phyloP scores from a whole-genome alignment of 2,113 vertebrate genomes.

The Amazona vittata region DNA sequence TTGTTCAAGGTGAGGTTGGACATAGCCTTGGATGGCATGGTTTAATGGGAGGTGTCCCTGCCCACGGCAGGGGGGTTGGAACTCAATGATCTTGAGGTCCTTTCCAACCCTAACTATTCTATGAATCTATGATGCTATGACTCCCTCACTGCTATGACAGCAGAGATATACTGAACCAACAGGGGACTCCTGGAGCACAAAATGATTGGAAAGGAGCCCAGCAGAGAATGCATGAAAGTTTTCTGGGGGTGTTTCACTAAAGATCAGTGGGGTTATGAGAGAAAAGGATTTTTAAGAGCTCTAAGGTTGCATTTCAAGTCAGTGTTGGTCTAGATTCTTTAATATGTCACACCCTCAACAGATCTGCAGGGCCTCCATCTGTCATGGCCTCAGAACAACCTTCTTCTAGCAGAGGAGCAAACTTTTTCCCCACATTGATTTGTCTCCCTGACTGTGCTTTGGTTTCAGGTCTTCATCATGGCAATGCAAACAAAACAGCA shows the following conservation, averaged over 20 bases:
- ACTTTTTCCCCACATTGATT: fast-evolving
- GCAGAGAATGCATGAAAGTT: not conserved
- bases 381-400: not conserved
- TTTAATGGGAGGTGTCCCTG: too few relatives aligned
- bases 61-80: too few relatives aligned
- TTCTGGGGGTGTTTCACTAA: not conserved
- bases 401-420: not conserved
- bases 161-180: not conserved
- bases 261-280: not conserved
- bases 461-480: not conserved
- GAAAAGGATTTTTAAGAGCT: not conserved
- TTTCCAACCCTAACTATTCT: too few relatives aligned
- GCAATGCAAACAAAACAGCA: not conserved
- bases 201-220: not conserved
- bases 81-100: too few relatives aligned
- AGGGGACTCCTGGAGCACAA: fast-evolving
- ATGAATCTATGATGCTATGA: too few relatives aligned
- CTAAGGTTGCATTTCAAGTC: not conserved
- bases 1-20: too few relatives aligned
- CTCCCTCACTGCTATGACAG: not conserved
- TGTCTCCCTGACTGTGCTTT: not conserved
- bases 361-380: not conserved
- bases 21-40: too few relatives aligned
- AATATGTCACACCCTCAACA: not conserved
- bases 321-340: not conserved